Evolutionary conservation across 2,797 vertebrate genomes (phyloP).

Genomic region (Sebastes iracundus): DNA sequence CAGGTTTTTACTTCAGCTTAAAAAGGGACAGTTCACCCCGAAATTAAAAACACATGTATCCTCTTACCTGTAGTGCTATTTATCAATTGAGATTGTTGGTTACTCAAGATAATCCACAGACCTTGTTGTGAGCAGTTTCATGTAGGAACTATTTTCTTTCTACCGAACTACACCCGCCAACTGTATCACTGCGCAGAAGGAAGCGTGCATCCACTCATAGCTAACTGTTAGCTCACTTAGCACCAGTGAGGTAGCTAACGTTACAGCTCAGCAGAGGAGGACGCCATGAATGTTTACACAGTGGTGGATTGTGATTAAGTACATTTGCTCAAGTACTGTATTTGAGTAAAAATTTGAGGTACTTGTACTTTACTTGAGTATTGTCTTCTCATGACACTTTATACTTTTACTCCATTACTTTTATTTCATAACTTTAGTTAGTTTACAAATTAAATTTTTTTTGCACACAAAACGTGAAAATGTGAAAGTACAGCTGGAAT

Average conservation of each 20-base stretch:
- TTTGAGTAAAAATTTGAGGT: rapidly evolving
- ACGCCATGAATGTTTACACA: neutral
- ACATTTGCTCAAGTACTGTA: too few species aligned
- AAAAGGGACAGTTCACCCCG: neutral
- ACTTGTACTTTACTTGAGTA: too few species aligned
- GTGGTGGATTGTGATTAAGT: too few species aligned
- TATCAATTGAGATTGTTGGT: neutral
- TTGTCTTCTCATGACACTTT: too few species aligned
- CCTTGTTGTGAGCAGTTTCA: neutral
- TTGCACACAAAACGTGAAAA: too few species aligned
- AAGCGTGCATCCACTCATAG: neutral
- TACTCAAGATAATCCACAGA: neutral
- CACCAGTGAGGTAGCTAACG: neutral
- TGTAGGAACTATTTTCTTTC: neutral
- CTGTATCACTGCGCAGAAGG: neutral
- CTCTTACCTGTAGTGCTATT: neutral
- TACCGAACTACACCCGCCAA: neutral
- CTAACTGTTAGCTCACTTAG: neutral
- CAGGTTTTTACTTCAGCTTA: neutral
- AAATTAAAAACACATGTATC: neutral
- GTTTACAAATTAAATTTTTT: too few species aligned
- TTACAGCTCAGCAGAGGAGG: neutral
- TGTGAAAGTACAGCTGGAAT: too few species aligned
- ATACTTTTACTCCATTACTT: too few species aligned
- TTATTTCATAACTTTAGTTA: too few species aligned